These are phyloP conservation scores for Beroe ovata DNA, from an alignment of 37 sponge, comb jelly and placozoan genomes.

Conservation along the genomic window DNA sequence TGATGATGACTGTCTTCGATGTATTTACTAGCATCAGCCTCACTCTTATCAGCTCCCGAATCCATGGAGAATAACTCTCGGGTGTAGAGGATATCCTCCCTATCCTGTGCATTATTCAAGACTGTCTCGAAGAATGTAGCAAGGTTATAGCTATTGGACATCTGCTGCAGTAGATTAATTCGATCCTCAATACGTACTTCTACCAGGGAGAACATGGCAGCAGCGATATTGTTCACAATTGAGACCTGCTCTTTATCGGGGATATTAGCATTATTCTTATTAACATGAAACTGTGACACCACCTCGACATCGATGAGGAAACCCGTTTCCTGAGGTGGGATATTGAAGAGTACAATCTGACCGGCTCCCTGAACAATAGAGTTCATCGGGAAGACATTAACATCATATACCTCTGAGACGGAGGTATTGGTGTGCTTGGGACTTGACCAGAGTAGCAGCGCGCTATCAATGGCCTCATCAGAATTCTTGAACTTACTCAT, in stretches of 20 bases:
- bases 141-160: not conserved
- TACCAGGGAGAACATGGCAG: not conserved
- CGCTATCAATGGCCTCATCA: not conserved
- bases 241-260: not conserved
- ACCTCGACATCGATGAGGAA: not conserved
- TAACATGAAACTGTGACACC: not conserved
- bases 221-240: not conserved
- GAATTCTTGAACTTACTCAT: not conserved
- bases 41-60: not conserved
- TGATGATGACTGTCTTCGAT: not conserved
- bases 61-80: not conserved
- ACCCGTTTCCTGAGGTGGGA: not conserved
- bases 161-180: not conserved
- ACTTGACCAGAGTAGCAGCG: not conserved
- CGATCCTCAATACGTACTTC: not conserved
- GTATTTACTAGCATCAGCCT: too few species aligned
- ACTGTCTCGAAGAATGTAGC: not conserved
- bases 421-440: not conserved
- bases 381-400: not conserved
- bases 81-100: not conserved
- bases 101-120: not conserved
- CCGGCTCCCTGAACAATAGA: not conserved
- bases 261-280: not conserved
- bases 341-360: not conserved
- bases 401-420: not conserved